Evolutionary conservation across 2,888 invertebrate species (phyloP).

Genomic region (Branchipolynoe longqiensis): DNA sequence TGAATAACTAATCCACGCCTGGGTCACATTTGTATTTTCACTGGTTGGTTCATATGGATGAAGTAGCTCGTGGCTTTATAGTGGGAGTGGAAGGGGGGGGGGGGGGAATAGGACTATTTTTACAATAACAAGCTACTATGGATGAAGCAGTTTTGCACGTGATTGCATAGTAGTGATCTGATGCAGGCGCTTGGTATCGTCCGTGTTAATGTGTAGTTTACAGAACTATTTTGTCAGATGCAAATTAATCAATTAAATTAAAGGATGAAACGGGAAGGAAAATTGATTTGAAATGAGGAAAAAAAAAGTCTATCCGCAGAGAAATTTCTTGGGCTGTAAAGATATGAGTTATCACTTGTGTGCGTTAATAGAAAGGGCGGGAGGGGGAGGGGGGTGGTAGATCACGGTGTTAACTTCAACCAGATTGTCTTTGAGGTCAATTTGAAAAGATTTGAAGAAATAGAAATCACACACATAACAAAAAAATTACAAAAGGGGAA

Average conservation of each 20-base stretch:
- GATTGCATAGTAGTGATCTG: neutral
- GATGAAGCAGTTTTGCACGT: neutral
- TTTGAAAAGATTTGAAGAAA: neutral
- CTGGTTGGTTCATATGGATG: too few relatives aligned
- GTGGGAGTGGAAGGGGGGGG: too few relatives aligned
- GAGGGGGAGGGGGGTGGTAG: too few relatives aligned
- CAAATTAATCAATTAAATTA: neutral
- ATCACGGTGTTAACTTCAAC: too few relatives aligned
- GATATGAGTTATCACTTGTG: too few relatives aligned
- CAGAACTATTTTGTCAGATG: conserved; percentile 10
- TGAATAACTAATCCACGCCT: too few relatives aligned
- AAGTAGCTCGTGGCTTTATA: too few relatives aligned
- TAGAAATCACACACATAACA: neutral
- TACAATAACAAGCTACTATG: too few relatives aligned
- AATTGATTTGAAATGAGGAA: neutral
- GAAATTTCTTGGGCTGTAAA: too few relatives aligned
- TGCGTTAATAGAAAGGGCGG: neutral
- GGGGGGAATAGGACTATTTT: too few relatives aligned
- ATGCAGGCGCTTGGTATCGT: neutral
- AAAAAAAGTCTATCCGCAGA: neutral
- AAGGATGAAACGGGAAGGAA: neutral
- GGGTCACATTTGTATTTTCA: too few relatives aligned
- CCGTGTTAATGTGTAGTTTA: neutral
- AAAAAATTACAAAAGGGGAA: conserved; percentile 6
- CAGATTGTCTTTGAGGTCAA: neutral